Base-by-base conservation (phyloP, 2,888 invertebrate species). In the Heliothis peltigera region DNA sequence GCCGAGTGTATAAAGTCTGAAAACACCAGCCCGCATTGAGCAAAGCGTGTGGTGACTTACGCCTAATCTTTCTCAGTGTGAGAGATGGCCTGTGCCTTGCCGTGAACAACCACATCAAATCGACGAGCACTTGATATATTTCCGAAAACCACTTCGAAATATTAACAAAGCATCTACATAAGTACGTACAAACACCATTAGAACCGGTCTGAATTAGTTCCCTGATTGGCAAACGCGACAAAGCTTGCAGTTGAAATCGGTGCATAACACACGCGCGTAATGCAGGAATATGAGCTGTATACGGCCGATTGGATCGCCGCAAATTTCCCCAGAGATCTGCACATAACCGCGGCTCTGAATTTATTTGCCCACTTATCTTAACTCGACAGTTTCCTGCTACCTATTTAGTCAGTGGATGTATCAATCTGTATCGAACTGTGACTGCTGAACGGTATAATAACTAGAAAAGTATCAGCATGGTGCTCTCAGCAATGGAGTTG, bases 261-360 rank as follows among this genome's bases (percentile, higher is more conserved):
- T 15, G 32, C 46, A 65, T 46, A 62, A 39, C 48, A 25, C 51
- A 43, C 69, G 64, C 53, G 62, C 62, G 48, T 71, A 84, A 87
- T 85, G 84, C 81, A 84, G 80, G 85, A 84, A 86, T 86, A 85
- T 85, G 82, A 84, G 78, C 70, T 73, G 49, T 63, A n/a, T 80
- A 79, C 76, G 77, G 58, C 19, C 80, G 78, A 81, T 84, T 67
- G 79, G 83, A 82, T 84, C 80, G 77, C 71, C 77, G 75, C 73
- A 77, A 84, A 89, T 88, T 89, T 89, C 88, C 89, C 88, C 22
- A 3, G 86, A 82, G 85, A 64, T 35, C 51, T 43, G 21, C 59
- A 53, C 52, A 60, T 70, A 63, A 66, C 68, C 78, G 80, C 77
- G 52, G 78, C 73, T 80, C 63, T 72, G 75, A 81, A 81, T 79